Conservation (phyloP, 1,140 invertebrate species). For the Ips nitidus region DNA sequence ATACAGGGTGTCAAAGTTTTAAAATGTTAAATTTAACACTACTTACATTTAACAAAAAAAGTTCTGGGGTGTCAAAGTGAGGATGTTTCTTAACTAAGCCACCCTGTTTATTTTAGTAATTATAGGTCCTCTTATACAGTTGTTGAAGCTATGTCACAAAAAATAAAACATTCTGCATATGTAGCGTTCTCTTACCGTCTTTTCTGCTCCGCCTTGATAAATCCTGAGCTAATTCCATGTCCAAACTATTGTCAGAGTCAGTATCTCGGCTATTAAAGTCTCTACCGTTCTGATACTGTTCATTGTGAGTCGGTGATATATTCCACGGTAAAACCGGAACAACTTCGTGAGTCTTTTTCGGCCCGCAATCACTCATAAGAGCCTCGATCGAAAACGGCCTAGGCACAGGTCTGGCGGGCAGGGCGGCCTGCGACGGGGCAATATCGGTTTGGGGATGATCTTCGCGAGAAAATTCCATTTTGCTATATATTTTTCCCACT, state of each 20-base stretch:
- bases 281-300: constrained; percentile 32
- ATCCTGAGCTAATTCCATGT: constrained; percentile 51
- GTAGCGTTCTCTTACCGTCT: constrained; percentile 36
- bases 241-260: constrained; percentile 50
- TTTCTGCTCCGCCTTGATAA: constrained; percentile 49
- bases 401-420: constrained; percentile 46
- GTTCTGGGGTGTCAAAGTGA: no score
- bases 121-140: no score
- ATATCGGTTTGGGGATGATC: constrained; percentile 33
- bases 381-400: constrained; percentile 52
- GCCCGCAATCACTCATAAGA: constrained; percentile 49
- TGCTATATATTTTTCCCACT: not conserved
- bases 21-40: no score
- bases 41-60: no score
- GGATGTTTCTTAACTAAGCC: no score
- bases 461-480: constrained; percentile 10
- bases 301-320: constrained; percentile 25
- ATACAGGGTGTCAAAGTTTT: no score
- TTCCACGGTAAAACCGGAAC: constrained; percentile 37
- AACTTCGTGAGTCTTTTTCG: constrained; percentile 36
- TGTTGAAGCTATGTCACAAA: not conserved
- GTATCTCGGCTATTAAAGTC: constrained; percentile 41
- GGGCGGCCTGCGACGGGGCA: constrained; percentile 33
- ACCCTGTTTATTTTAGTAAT: no score
- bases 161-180: not conserved